Evolutionary conservation across 2,888 invertebrate genomes (phyloP), one percentile per base, ranked within the genome.

Genomic region (Nemotelus nigrinus): DNA sequence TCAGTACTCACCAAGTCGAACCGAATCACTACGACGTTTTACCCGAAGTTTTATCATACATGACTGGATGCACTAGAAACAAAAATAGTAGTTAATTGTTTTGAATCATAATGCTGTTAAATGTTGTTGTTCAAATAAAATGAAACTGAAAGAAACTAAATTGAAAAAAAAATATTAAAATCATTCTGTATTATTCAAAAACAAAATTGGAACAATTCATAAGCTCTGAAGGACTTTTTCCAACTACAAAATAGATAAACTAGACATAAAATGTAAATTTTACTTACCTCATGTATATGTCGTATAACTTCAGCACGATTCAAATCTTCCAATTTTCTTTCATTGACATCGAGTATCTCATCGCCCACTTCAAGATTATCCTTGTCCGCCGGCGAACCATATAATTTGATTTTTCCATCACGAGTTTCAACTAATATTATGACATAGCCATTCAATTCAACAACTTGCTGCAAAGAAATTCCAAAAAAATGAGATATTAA

Each of bases 261-360:
- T 39, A 25, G 25, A 25, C 25, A 25, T 25, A 25, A 25, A 25
- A 25, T 25, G 25, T 45, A 63, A n/a, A 25, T 39, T 41, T n/a
- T 64, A 83, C 87, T 87, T 88, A 98, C 98, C 93, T 98, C 95
- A 86, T 98, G 97, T 85, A 98, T 97, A 86, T 97, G 96, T 53
- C 94, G 93, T 83, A 98, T 94, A 84, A 98, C 95, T 88, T 98
- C 96, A 0, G 95, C 92, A 86, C 97, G 93, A 78, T 96, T 94
- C 88, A 95, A 95, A 88, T 97, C 95, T 84, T 97, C 96, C 84
- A 98, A 89, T 82, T 93, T 93, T 82, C 94, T 94, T 83, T 98
- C 98, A 88, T 99, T 99, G 82, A 99, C 96, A 89, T 97, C 97
- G 88, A 98, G 91, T 86, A 99, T 98, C 89, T 98, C 98, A 89